Base-by-base conservation (phyloP, 2,888 invertebrate genomes). In the Cataglyphis rosenhaueri region DNA sequence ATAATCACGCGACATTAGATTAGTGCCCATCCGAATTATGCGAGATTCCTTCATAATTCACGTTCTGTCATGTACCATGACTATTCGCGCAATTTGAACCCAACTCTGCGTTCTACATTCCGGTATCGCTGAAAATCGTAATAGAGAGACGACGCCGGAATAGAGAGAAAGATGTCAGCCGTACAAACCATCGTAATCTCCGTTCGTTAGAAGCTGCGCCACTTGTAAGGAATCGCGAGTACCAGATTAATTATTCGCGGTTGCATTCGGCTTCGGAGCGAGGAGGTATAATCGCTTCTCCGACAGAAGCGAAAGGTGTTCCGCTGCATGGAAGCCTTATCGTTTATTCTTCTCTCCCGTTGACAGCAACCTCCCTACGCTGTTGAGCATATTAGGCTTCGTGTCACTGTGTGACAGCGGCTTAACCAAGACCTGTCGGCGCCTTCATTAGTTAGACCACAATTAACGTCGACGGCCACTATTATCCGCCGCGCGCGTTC, bases 361-460 rank as follows among this genome's bases (percentile, higher is more conserved):
- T 65, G 82, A 85, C 35, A 84, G 75, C 21, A 9, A 1, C 6
- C 12, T 41, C 8, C 29, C 32, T 18, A 15, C 61, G 25, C 10
- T 25, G 15, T 32, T 21, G 29, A 21, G 18, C 48, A 57, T 65
- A n/a, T 52, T 52, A 29, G 64, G 57, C 25, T 79, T 73, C 55
- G 41, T 59, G 68, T 68, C 74, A 57, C 64, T 52, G 32, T 44
- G 55, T 84, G 85, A 84, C 90, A 88, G 83, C 84, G 81, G 84
- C 86, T 89, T 88, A 84, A 86, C 89, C 71, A 79, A 71, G 55
- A 15, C 71, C 86, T 83, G 91, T 90, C 89, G 73, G 81, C 86
- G 79, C 73, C 89, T 81, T 83, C 82, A 85, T 87, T 82, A 83
- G 83, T 71, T 75, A 78, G 29, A 61, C 81, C 52, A 74, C 86